Conservation (phyloP, 2,113 vertebrate genomes). For the cattle (Bos taurus) region DNA sequence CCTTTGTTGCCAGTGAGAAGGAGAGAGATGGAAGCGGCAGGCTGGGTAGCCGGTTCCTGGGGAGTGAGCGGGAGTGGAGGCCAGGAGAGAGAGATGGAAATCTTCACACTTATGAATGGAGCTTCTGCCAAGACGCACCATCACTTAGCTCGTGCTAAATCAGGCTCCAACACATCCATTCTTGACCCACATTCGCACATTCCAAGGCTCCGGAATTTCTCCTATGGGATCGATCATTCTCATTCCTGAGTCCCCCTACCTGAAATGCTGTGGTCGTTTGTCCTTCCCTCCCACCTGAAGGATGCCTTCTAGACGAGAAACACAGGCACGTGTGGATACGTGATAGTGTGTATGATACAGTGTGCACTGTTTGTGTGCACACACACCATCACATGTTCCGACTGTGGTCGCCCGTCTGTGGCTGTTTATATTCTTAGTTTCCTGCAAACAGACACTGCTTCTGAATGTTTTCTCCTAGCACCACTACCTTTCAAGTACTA, state of each 20-base stretch:
- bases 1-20: background rate
- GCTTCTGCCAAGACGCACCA: background rate
- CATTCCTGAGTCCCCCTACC: background rate
- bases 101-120: background rate
- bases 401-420: background rate
- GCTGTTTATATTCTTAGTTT: constrained; percentile 16
- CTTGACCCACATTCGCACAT: background rate
- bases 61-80: background rate
- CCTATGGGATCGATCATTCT: background rate
- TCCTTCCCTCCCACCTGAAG: background rate
- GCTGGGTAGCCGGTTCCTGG: background rate
- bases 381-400: background rate
- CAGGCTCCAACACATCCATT: background rate
- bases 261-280: background rate
- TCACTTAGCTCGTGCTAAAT: background rate
- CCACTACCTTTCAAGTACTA: constrained; percentile 26
- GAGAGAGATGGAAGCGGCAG: background rate
- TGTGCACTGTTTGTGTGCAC: background rate
- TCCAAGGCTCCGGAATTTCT: background rate
- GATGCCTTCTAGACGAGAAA: background rate
- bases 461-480: background rate
- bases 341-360: rapidly evolving
- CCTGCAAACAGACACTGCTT: background rate
- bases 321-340: background rate
- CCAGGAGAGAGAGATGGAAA: background rate